These are phyloP conservation scores for Magallana nippona DNA, from an alignment of 2,888 invertebrate species.

Conservation along the genomic window DNA sequence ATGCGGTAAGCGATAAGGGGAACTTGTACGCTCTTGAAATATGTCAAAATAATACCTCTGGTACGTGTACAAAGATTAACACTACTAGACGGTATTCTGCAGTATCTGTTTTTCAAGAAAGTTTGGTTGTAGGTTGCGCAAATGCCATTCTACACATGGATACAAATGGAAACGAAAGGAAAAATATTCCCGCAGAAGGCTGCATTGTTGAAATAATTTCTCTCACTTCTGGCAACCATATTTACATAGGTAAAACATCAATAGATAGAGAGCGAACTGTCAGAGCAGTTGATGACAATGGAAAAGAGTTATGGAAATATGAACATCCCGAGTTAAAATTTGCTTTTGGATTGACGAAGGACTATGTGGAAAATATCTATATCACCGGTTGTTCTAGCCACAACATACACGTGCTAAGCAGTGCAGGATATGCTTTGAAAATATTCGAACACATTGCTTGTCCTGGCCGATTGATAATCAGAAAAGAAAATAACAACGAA, in stretches of 20 bases:
- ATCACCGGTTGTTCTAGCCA: neutral
- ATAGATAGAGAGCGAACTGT: neutral
- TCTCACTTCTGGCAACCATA: neutral
- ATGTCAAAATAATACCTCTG: neutral
- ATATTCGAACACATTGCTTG: too few relatives aligned
- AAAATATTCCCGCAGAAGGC: neutral
- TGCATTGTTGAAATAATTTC: neutral
- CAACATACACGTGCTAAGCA: neutral
- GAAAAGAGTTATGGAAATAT: neutral
- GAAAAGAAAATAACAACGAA: too few relatives aligned
- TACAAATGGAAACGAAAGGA: neutral
- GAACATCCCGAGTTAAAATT: neutral
- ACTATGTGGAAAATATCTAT: neutral
- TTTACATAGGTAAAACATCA: neutral
- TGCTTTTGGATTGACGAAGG: neutral
- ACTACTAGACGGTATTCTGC: neutral
- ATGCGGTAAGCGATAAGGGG: too few relatives aligned
- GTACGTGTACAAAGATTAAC: neutral
- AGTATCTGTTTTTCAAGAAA: neutral
- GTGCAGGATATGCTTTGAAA: too few relatives aligned
- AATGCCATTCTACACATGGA: neutral
- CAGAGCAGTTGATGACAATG: neutral
- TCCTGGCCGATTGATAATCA: too few relatives aligned
- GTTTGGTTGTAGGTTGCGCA: neutral
- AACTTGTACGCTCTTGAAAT: neutral